Conservation (phyloP, 53 echinoderm and acorn worm species). For the Actinopyga echinites region DNA sequence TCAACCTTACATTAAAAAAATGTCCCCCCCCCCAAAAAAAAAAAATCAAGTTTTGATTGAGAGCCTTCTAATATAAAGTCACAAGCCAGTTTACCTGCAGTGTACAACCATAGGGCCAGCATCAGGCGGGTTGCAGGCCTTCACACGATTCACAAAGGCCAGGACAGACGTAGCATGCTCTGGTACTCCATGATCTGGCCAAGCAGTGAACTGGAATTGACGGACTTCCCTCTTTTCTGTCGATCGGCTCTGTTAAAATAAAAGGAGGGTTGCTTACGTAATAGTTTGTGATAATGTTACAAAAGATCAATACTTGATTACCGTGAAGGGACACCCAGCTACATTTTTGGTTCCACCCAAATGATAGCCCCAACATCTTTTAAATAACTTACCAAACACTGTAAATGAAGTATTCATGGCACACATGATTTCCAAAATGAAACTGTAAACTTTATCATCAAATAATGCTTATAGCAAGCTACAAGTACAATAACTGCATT, state of each 20-base stretch:
- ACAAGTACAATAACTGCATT: too few species aligned
- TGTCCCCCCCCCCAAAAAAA: too few species aligned
- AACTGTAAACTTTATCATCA: too few species aligned
- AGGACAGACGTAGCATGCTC: constrained; percentile 86
- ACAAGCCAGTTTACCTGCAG: constrained; percentile 59
- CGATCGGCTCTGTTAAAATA: constrained; percentile 66
- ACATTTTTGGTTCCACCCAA: background rate
- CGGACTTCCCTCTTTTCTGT: constrained; percentile 94
- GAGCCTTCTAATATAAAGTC: too few species aligned
- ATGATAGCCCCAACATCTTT: background rate
- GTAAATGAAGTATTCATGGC: too few species aligned
- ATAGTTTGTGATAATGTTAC: background rate
- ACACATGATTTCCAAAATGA: too few species aligned
- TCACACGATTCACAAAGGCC: constrained; percentile 92
- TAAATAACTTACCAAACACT: background rate
- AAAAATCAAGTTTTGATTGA: too few species aligned
- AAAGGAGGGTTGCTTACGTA: background rate
- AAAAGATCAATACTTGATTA: background rate
- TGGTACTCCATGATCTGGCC: constrained; percentile 96
- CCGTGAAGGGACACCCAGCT: background rate
- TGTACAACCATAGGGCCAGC: constrained; percentile 95
- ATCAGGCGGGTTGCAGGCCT: constrained; percentile 95
- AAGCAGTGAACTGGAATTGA: constrained; percentile 98
- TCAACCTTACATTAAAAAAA: too few species aligned
- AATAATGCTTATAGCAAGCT: too few species aligned